Evolutionary conservation across 2,888 invertebrate species (phyloP), one percentile per base, ranked within the genome.

Genomic region (Drosophila lacicola): DNA sequence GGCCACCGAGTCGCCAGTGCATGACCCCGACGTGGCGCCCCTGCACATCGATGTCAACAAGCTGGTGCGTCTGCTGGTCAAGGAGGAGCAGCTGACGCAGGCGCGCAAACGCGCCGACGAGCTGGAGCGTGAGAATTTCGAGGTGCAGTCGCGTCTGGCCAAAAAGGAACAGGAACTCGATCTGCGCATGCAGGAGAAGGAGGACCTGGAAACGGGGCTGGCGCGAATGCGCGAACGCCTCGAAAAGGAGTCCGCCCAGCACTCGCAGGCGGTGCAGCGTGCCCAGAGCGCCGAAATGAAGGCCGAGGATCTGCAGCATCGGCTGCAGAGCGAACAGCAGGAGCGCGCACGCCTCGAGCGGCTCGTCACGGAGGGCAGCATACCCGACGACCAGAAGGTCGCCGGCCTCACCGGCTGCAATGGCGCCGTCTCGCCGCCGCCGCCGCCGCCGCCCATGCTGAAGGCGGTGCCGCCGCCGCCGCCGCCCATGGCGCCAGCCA

Each of bases 111-210:
- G 97, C 87, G 97, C 98, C 0, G 96, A 97, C 55, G 97, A 97
- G 88, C 91, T 98, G 56, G 97, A 98, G 91, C 95, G 96, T 72
- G 97, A 98, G 88, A 98, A 97, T 91, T 95, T 95, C 1, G 98
- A 98, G 79, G 94, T 98, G 90, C 96, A 96, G 41, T 96, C 96
- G 1, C 96, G 96, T 88, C 93, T 98, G 62, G 96, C 97, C 5
- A 97, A 98, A 90, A 98, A 96, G 93, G 98, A 98, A 92, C 97
- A 97, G 92, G 98, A 98, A 91, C 93, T 98, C 73, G 98, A 98
- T 93, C 94, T 96, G 87, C 95, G 96, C 90, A 95, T 95, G 67
- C 98, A 98, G 90, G 98, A 98, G 93, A 96, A 97, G 90, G 98
- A 98, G 93, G 98, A 98, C 92, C 93, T 98, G 82, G 97, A 98